These are phyloP conservation scores for Pelodiscus sinensis DNA, from an alignment of 2,113 vertebrate genomes.

Conservation along the genomic window DNA sequence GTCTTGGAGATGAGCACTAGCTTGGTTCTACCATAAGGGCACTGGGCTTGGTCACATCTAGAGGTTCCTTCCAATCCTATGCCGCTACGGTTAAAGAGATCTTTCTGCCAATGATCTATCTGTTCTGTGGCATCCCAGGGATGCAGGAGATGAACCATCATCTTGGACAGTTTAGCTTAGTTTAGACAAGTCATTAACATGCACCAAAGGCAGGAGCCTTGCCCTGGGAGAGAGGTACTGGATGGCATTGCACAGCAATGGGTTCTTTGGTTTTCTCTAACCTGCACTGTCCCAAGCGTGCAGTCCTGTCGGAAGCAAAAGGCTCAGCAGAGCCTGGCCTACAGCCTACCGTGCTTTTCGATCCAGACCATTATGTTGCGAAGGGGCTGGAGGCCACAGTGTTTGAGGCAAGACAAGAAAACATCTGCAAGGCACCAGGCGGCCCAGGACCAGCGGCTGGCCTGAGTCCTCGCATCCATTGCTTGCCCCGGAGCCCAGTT, in stretches of 20 bases:
- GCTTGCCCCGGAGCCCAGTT: background rate
- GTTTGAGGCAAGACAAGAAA: background rate
- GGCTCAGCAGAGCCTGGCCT: background rate
- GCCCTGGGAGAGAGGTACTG: background rate
- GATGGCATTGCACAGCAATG: background rate
- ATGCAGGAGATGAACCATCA: background rate
- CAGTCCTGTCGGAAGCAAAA: background rate
- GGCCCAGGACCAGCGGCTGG: background rate
- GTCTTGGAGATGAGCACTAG: slow-evolving; percentile 41
- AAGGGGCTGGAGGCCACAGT: background rate
- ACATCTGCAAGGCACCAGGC: background rate
- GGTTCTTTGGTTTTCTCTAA: background rate
- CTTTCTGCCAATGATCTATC: accelerated
- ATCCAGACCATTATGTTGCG: background rate
- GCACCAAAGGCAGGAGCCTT: background rate
- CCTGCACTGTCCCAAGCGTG: background rate
- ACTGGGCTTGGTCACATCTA: no score
- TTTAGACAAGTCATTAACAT: background rate
- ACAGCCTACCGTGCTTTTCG: background rate
- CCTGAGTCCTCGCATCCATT: background rate
- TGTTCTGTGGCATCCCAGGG: background rate
- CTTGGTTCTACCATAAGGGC: background rate
- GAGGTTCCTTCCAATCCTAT: no score
- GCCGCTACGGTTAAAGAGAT: background rate
- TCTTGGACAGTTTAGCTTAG: background rate